Evolutionary conservation across 1,140 invertebrate genomes (phyloP).

Genomic region (Bombus huntii): DNA sequence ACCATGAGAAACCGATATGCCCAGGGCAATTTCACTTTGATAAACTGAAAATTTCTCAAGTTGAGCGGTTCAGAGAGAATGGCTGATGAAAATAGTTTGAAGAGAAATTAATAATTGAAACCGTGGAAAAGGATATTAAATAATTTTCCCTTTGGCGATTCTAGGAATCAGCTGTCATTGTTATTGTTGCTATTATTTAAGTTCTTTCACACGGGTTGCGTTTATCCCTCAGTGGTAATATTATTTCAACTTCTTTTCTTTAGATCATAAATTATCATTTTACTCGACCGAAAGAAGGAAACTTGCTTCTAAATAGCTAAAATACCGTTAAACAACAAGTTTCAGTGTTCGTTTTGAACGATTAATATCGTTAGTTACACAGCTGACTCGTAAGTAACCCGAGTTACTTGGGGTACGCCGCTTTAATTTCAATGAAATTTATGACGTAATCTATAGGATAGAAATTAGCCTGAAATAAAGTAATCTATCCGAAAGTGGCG

Average conservation of each 20-base stretch:
- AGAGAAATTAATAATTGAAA: background rate
- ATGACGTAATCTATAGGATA: too few relatives aligned
- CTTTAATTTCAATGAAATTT: too few relatives aligned
- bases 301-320: too few relatives aligned
- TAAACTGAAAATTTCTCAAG: background rate
- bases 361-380: too few relatives aligned
- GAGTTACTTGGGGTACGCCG: too few relatives aligned
- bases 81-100: background rate
- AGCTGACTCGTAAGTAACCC: too few relatives aligned
- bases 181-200: background rate
- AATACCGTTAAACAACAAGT: too few relatives aligned
- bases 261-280: too few relatives aligned
- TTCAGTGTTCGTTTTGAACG: too few relatives aligned
- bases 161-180: background rate
- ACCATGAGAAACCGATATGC: background rate
- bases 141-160: background rate
- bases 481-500: too few relatives aligned
- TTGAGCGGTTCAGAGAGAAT: background rate
- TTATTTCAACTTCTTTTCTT: background rate
- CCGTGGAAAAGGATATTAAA: background rate
- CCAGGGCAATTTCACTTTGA: background rate
- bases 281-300: too few relatives aligned
- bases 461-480: too few relatives aligned
- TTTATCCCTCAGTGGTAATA: background rate
- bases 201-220: background rate